Evolutionary conservation across 2,888 invertebrate species (phyloP).

Genomic region (Nysson spinosus): DNA sequence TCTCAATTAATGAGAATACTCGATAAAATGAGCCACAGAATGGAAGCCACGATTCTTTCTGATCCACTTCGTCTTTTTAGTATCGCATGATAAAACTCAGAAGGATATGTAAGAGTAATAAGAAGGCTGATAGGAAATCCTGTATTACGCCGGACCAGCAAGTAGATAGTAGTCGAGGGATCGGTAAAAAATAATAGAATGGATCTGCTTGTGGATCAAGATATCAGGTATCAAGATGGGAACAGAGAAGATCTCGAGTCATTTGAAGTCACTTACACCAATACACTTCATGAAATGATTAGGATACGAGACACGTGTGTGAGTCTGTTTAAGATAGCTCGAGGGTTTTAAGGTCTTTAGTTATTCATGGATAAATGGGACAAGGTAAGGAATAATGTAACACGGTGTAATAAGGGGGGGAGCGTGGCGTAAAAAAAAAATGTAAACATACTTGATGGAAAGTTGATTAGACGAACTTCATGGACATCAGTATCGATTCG

Average conservation of each 20-base stretch:
- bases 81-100: background rate
- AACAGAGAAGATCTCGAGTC: too few relatives aligned
- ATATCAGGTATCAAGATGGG: background rate
- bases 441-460: too few relatives aligned
- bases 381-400: background rate
- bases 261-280: too few relatives aligned
- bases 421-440: too few relatives aligned
- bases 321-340: too few relatives aligned
- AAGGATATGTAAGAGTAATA: background rate
- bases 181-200: conserved; percentile 3
- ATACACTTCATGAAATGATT: too few relatives aligned
- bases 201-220: background rate
- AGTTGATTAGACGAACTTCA: background rate
- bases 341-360: too few relatives aligned
- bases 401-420: too few relatives aligned
- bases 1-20: conserved; percentile 33
- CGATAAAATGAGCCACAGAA: conserved; percentile 21
- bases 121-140: background rate
- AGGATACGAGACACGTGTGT: too few relatives aligned
- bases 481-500: conserved; percentile 4
- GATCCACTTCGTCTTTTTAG: background rate
- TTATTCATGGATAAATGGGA: background rate
- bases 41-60: conserved; percentile 4
- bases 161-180: background rate
- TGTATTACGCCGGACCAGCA: background rate